Evolutionary conservation across 2,797 vertebrate genomes (phyloP).

Genomic region (Choloepus didactylus): DNA sequence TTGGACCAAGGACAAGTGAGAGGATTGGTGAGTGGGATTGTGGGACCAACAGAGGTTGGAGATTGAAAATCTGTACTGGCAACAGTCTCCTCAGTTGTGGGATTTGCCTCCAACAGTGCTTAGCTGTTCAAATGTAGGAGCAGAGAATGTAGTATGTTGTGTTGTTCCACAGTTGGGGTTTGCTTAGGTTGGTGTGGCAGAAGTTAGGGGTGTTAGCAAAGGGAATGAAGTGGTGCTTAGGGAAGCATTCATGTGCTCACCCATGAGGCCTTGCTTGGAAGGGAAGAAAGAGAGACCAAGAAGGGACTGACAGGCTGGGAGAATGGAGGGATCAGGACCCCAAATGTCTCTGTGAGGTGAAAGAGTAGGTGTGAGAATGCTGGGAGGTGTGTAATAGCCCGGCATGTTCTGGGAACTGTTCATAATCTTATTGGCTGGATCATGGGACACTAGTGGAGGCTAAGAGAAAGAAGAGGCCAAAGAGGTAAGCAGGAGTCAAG

Average conservation of each 20-base stretch:
- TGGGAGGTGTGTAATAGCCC: not conserved
- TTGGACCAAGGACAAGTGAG: not conserved
- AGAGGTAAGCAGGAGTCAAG: not conserved
- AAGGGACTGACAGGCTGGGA: not conserved
- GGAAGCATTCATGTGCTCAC: not conserved
- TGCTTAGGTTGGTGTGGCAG: not conserved
- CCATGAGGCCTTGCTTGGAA: not conserved
- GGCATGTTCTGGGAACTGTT: not conserved
- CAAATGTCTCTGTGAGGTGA: not conserved
- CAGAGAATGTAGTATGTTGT: not conserved
- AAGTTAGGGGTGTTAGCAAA: slow-evolving; percentile 7
- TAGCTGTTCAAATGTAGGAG: not conserved
- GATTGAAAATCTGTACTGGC: not conserved
- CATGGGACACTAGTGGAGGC: not conserved
- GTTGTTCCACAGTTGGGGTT: not conserved
- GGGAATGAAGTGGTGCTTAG: not conserved
- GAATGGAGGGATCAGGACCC: not conserved
- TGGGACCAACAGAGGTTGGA: not conserved
- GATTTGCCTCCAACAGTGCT: not conserved
- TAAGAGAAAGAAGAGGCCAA: not conserved
- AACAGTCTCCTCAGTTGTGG: not conserved
- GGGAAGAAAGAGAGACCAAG: not conserved
- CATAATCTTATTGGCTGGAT: not conserved
- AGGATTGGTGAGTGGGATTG: not conserved
- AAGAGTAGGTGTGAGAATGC: not conserved